Conservation (phyloP, 1,140 invertebrate genomes). For the Drosophila ogumai region DNA sequence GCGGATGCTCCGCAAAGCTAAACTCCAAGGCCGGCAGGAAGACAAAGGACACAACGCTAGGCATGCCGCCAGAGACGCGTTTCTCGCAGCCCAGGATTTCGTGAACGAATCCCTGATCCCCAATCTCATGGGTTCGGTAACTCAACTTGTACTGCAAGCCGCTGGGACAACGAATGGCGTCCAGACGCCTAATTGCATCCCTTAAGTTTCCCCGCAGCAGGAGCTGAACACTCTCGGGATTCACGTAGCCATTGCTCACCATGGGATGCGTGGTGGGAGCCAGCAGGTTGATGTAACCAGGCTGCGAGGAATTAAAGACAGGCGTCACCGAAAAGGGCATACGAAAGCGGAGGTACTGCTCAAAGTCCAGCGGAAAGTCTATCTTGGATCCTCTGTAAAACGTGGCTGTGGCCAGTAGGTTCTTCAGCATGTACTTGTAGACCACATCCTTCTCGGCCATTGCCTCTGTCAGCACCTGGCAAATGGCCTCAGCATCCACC, state of each 20-base stretch:
- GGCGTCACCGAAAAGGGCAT: constrained; percentile 58
- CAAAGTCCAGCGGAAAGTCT: constrained; percentile 55
- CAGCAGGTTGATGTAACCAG: constrained; percentile 55
- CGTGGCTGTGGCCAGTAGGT: constrained; percentile 52
- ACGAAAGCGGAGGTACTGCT: constrained; percentile 57
- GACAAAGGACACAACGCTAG: constrained; percentile 60
- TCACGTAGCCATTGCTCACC: constrained; percentile 47
- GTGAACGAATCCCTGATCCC: constrained; percentile 61
- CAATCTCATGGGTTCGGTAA: constrained; percentile 62
- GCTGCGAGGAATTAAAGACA: constrained; percentile 53
- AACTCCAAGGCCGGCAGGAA: constrained; percentile 58
- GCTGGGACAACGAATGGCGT: constrained; percentile 28
- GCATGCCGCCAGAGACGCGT: constrained; percentile 40
- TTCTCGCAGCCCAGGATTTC: constrained; percentile 54
- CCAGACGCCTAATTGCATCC: constrained; percentile 36
- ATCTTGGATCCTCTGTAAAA: constrained; percentile 61
- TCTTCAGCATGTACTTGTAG: constrained; percentile 46
- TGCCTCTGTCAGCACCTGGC: constrained; percentile 31
- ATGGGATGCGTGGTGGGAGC: constrained; percentile 46
- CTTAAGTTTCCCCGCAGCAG: constrained; percentile 51
- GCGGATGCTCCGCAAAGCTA: constrained; percentile 42
- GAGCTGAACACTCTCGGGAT: constrained; percentile 55
- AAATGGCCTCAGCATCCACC: constrained; percentile 49
- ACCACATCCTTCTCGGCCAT: constrained; percentile 61
- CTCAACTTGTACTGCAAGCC: constrained; percentile 48